These are phyloP conservation scores for Tricholaema leucomelas DNA, from an alignment of 2,113 vertebrate genomes.

Conservation along the genomic window DNA sequence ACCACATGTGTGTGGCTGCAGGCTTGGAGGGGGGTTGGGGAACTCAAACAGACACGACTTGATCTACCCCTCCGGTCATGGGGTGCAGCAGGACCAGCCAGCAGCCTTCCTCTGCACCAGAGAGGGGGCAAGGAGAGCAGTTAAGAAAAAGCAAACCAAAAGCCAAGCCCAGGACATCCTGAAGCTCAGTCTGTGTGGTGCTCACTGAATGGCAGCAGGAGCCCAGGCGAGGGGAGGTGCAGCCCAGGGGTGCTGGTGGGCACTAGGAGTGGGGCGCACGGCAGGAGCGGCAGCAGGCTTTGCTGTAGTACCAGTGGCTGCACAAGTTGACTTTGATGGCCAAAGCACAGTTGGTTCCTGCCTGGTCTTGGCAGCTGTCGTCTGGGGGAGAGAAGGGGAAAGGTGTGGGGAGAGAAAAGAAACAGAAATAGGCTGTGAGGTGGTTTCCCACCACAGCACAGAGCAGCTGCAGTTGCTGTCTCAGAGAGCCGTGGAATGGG, in stretches of 20 bases:
- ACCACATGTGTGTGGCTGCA: not conserved
- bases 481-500: not conserved
- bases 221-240: not conserved
- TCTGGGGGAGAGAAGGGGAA: conserved; percentile 71
- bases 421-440: not conserved
- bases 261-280: conserved; percentile 73
- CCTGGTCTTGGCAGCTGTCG: conserved; percentile 96
- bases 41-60: conserved; percentile 14
- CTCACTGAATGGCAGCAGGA: not conserved
- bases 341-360: conserved; percentile 93
- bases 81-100: not conserved
- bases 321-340: conserved; percentile 98
- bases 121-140: not conserved
- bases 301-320: conserved; percentile 99
- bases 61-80: not conserved
- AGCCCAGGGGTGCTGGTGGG: not conserved
- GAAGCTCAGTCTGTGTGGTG: not conserved
- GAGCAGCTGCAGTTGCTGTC: too few species aligned
- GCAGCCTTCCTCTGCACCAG: not conserved
- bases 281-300: conserved; percentile 96
- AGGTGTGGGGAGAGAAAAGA: fast-evolving
- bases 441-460: fast-evolving
- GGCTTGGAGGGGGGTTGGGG: not conserved
- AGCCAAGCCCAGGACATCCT: not conserved
- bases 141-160: not conserved